phyloP scores from a whole-genome alignment of 2,888 invertebrate species.

The Pycnomerus fuliginosus region DNA sequence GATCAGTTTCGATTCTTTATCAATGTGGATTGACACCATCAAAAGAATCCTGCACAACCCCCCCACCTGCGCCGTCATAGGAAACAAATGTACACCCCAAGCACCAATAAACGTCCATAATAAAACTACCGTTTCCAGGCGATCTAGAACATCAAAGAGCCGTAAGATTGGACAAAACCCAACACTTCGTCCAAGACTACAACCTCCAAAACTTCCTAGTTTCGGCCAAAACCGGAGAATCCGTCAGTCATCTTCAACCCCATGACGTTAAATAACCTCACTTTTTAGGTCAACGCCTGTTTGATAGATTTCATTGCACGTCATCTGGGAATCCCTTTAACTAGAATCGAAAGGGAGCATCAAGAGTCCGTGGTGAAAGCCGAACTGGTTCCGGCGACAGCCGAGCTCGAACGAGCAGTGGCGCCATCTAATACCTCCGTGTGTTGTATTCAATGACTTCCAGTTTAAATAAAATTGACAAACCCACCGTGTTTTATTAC shows the following conservation, averaged over 20 bases:
- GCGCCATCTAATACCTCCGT: conserved; percentile 25
- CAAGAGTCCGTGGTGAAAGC: conserved; percentile 67
- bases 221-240: conserved; percentile 73
- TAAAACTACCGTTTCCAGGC: conserved; percentile 39
- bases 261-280: conserved; percentile 1
- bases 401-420: conserved; percentile 14
- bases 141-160: conserved; percentile 74
- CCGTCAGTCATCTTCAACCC: conserved; percentile 52
- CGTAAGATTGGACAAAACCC: conserved; percentile 64
- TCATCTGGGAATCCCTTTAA: conserved; percentile 64
- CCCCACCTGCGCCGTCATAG: conserved; percentile 60
- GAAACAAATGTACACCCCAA: conserved; percentile 72
- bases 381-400: conserved; percentile 54
- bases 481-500: neutral
- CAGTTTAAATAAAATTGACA: conserved; percentile 3
- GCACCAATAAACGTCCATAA: conserved; percentile 27
- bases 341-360: conserved; percentile 66
- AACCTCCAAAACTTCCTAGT: conserved; percentile 62
- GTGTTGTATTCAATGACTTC: conserved; percentile 26
- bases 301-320: conserved; percentile 73
- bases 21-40: conserved; percentile 67
- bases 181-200: conserved; percentile 65
- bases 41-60: conserved; percentile 55
- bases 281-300: conserved; percentile 60
- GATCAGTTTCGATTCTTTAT: conserved; percentile 75